Evolutionary conservation across 2,113 vertebrate genomes (phyloP).

Genomic region (Grammomys dolichurus): DNA sequence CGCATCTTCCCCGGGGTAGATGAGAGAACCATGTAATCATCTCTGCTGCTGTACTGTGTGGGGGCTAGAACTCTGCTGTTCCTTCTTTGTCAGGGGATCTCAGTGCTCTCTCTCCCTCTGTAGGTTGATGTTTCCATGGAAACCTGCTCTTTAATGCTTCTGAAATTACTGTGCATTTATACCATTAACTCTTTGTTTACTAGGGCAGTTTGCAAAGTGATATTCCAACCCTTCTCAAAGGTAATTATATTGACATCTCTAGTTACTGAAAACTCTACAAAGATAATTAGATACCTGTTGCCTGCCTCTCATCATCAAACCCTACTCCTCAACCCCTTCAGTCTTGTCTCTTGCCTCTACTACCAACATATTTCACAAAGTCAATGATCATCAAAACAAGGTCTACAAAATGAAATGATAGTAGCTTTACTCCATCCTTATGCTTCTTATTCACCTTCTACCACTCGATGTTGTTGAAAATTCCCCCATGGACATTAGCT

Average conservation of each 20-base stretch:
- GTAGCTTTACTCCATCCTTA: background rate
- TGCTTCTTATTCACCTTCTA: background rate
- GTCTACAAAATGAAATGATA: background rate
- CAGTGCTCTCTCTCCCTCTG: slow-evolving; percentile 78
- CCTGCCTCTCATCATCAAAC: background rate
- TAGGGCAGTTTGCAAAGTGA: slow-evolving; percentile 71
- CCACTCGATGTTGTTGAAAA: background rate
- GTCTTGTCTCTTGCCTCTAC: background rate
- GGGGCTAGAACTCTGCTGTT: slow-evolving; percentile 79
- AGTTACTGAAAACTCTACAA: background rate
- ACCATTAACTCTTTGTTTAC: slow-evolving; percentile 85
- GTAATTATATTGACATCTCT: slow-evolving; percentile 27
- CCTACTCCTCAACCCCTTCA: background rate
- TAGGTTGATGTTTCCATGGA: slow-evolving; percentile 90
- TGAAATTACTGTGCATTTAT: slow-evolving; percentile 88
- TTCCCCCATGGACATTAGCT: background rate
- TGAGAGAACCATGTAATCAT: slow-evolving; percentile 83
- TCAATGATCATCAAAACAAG: slow-evolving; percentile 24
- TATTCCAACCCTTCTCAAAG: slow-evolving; percentile 26
- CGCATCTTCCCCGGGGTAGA: slow-evolving; percentile 56
- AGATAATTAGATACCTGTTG: background rate
- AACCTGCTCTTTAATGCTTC: slow-evolving; percentile 86
- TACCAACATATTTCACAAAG: background rate
- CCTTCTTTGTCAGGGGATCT: slow-evolving; percentile 80
- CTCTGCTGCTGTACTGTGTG: slow-evolving; percentile 59